Evolutionary conservation across 2,113 vertebrate genomes (phyloP).

Genomic region (Lepisosteus osseus): DNA sequence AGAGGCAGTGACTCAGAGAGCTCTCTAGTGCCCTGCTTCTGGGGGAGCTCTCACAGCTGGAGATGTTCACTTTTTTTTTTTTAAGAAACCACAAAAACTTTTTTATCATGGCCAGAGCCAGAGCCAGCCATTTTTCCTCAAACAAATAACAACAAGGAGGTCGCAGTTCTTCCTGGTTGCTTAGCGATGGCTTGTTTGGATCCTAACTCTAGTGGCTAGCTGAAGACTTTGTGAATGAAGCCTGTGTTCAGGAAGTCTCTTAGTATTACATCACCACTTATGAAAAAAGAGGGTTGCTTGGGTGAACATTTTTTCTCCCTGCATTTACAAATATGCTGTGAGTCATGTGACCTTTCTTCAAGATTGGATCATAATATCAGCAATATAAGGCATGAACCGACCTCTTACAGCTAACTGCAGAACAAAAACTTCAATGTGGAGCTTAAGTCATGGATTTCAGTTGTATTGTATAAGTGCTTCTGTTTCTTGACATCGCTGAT

Average conservation of each 20-base stretch:
- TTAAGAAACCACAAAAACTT: slow-evolving; percentile 32
- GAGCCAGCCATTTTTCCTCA: slow-evolving; percentile 30
- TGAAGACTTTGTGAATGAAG: slow-evolving; percentile 59
- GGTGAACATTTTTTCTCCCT: slow-evolving; percentile 31
- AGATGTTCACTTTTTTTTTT: slow-evolving; percentile 28
- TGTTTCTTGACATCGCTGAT: too few species aligned
- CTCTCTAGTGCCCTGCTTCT: slow-evolving; percentile 19
- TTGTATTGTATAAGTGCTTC: slow-evolving; percentile 36
- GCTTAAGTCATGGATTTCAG: slow-evolving; percentile 29
- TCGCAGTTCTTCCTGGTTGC: slow-evolving; percentile 41
- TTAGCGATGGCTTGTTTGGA: slow-evolving; percentile 59
- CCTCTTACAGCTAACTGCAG: slow-evolving; percentile 17
- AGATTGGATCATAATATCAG: slow-evolving; percentile 38
- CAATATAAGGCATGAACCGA: slow-evolving; percentile 27
- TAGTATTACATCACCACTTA: slow-evolving; percentile 56
- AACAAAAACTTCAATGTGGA: slow-evolving; percentile 36
- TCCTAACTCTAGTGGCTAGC: slow-evolving; percentile 28
- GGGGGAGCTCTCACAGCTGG: slow-evolving; percentile 47
- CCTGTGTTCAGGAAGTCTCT: slow-evolving; percentile 64
- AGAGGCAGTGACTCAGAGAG: slow-evolving; percentile 55
- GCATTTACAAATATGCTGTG: slow-evolving; percentile 46
- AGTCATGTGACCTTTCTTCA: slow-evolving; percentile 55
- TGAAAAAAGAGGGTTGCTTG: slow-evolving; percentile 41
- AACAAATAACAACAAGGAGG: slow-evolving; percentile 41
- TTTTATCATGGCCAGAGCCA: slow-evolving; percentile 24